Evolutionary conservation across 2,888 invertebrate species (phyloP), one percentile per base, ranked within the genome.

Genomic region (Eupeodes luniger): DNA sequence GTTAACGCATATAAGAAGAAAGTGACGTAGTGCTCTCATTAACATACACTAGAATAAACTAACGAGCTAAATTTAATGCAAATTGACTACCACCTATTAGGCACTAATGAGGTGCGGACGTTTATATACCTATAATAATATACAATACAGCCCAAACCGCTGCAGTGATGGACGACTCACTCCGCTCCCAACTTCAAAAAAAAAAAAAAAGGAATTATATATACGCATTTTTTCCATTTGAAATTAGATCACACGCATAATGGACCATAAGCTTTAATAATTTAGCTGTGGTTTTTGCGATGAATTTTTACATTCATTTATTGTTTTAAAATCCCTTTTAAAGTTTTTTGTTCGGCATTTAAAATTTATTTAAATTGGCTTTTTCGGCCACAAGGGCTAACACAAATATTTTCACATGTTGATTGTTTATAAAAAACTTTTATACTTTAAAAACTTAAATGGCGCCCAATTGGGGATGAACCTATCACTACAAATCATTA

Each of bases 21-120:
- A 53, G 80, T 57, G 67, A 62, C 72, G 74, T 77, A 77, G 74
- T 62, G 47, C 77, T 81, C 74, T 75, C 84, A 85, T 88, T 88
- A 88, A 70, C 72, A 53, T 70, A 79, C 79, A 70, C 75, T 51
- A 64, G n/a, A 72, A 34, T 72, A 49, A 70, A 70, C 84, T 85
- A 81, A 87, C 81, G 64, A 88, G 85, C 69, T 74, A 78, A 85
- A 85, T 85, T 81, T 74, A 88, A 85, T 85, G 85, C 81, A 81
- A 88, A 88, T 85, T 85, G 88, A 85, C 88, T 84, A 78, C 84
- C 78, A 66, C 81, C 88, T 88, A 88, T 88, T 88, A 88, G 62
- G 78, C 67, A 62, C 85, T 88, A 88, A 88, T 88, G 88, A 88
- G 70, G 88, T 88, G 88, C 72, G 85, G 85, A 81, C 85, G 61